Base-by-base conservation (phyloP, 2,888 invertebrate genomes). In the Anarsia innoxiella region DNA sequence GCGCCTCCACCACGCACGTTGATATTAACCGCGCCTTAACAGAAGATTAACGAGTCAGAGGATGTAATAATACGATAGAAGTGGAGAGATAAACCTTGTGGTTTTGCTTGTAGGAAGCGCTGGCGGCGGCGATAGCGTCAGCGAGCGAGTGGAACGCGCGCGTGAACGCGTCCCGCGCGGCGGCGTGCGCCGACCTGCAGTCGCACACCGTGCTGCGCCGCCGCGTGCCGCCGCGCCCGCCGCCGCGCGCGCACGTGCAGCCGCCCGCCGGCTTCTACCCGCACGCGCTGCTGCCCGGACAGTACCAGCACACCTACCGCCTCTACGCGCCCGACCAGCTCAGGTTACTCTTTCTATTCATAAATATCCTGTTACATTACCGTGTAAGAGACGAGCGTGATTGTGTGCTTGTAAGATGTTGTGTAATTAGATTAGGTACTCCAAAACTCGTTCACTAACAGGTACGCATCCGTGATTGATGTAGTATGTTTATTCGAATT, bases 241-340 rank as follows among this genome's bases (percentile, higher is more conserved):
- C 35, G 12, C 36, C 47, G 15, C 47, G 48, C 5, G 12, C 46
- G 35, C 71, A 66, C 46, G 75, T 83, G 43, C 63, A 76, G 1
- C 86, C 88, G 39, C 84, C 87, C 32, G 82, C 80, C 33, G 87
- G 87, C 49, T 74, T 89, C 71, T 99, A 97, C 87, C 99, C 99
- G 12, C 91, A 97, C 43, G 91, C 98, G 29, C 85, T 99, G 46
- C 91, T 99, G 54, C 96, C 97, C 23, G 98, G 98, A n/a, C 99
- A 99, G 83, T 99, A 91, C 82, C 93, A 94, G 51, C 95, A 97
- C 72, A 88, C 89, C 65, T 97, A 93, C 76, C 90, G 91, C 59
- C 56, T 72, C 40, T 97, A 95, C 69, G 90, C 93, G 1, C 86
- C 95, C 3, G 89, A 91, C 9, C 96, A 98, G 74, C 84, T 99